Percentiles rank a stretch among this genome's conserved stretches.
phyloP scores from a whole-genome alignment of 2,888 invertebrate species.

The Megastigmus dorsalis region DNA sequence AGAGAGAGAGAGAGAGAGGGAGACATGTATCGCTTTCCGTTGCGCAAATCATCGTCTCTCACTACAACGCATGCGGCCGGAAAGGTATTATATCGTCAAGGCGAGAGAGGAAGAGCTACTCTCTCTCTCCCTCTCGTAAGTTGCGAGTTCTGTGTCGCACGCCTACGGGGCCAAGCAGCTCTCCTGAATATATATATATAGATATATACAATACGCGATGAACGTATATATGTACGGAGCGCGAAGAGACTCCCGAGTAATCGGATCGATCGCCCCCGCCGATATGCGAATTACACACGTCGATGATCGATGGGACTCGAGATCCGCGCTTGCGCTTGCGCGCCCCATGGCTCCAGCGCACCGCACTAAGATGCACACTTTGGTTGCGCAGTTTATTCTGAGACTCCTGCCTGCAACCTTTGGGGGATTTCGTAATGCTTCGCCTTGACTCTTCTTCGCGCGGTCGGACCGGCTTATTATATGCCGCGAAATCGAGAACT shows the following conservation, averaged over 20 bases:
- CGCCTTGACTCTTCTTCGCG: constrained; percentile 22
- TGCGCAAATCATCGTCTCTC: constrained; percentile 63
- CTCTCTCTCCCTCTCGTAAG: no score
- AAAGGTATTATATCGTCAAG: no score
- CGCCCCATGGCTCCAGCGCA: neutral
- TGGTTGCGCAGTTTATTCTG: no score
- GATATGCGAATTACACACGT: constrained; percentile 11
- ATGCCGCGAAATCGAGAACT: constrained; percentile 29
- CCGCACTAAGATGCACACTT: no score
- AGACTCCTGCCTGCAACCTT: no score
- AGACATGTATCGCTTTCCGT: constrained; percentile 61
- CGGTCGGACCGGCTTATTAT: neutral
- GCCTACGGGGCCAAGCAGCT: constrained; percentile 60
- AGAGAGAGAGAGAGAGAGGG: constrained; percentile 55
- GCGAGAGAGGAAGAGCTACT: constrained; percentile 16
- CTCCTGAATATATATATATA: neutral
- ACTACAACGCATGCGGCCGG: no score
- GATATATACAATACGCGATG: no score
- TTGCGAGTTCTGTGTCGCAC: constrained; percentile 64
- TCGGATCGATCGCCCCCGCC: no score
- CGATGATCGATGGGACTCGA: constrained; percentile 47
- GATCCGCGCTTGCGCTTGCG: neutral
- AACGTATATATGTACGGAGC: no score
- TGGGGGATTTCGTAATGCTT: constrained; percentile 5
- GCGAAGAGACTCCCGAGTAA: constrained; percentile 43